Percentiles rank a stretch among this genome's conserved stretches.
These are phyloP conservation scores for Salmo trutta DNA, from an alignment of 2,797 vertebrate species.

Conservation along the genomic window DNA sequence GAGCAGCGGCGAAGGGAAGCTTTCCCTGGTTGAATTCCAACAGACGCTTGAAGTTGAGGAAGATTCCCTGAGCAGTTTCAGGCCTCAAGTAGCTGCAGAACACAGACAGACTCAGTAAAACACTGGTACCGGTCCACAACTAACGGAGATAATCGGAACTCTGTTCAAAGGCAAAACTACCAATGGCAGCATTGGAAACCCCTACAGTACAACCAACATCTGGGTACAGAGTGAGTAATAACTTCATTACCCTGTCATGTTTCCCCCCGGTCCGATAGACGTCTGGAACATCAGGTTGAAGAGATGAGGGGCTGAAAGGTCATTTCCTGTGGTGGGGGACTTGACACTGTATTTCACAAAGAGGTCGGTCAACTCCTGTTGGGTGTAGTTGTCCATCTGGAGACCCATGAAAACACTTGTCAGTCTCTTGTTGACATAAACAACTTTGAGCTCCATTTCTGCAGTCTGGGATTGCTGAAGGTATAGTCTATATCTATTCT, in stretches of 20 bases:
- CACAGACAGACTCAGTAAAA: background rate
- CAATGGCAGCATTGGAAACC: too few species aligned
- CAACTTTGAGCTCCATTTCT: background rate
- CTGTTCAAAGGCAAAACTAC: too few species aligned
- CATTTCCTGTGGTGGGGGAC: slow-evolving; percentile 93
- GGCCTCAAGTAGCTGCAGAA: slow-evolving; percentile 91
- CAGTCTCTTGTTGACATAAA: background rate
- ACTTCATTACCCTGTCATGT: slow-evolving; percentile 88
- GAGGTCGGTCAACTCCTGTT: slow-evolving; percentile 89
- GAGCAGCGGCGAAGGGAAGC: slow-evolving; percentile 96
- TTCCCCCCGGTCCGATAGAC: slow-evolving; percentile 95
- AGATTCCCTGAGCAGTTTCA: slow-evolving; percentile 99
- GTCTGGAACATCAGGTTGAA: slow-evolving; percentile 99
- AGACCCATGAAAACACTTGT: background rate
- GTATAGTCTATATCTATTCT: background rate
- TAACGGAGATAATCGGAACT: too few species aligned
- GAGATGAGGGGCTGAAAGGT: slow-evolving; percentile 88
- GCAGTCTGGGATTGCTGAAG: background rate
- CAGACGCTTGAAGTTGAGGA: slow-evolving; percentile 98
- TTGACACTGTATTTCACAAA: slow-evolving; percentile 97
- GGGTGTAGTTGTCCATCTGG: slow-evolving; percentile 95
- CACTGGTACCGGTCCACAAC: background rate
- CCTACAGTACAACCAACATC: background rate
- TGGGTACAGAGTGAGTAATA: background rate
- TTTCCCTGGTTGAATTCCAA: slow-evolving; percentile 99